These are phyloP conservation scores for Drosophila malerkotliana DNA, from an alignment of 1,140 invertebrate species.

Conservation along the genomic window DNA sequence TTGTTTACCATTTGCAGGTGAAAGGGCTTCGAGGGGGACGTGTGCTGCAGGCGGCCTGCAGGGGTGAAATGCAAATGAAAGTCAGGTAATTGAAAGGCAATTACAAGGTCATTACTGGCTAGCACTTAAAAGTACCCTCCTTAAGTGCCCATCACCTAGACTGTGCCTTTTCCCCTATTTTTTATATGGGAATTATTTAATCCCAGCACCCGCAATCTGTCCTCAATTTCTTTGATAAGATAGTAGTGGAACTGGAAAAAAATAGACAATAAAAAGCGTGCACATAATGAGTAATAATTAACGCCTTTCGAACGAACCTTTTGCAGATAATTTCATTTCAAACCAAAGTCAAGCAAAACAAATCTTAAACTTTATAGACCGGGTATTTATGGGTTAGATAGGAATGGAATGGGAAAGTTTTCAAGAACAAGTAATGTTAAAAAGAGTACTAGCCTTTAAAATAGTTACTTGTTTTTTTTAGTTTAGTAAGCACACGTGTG, in stretches of 20 bases:
- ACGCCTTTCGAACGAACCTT: constrained; percentile 32
- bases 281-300: constrained; percentile 70
- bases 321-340: constrained; percentile 48
- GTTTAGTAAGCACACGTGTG: no score
- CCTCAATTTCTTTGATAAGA: constrained; percentile 53
- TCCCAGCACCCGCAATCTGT: constrained; percentile 49
- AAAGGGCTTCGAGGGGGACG: constrained; percentile 4
- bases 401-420: not conserved
- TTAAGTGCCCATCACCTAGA: constrained; percentile 9
- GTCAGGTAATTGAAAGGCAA: constrained; percentile 71
- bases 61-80: constrained; percentile 60
- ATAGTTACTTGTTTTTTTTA: no score
- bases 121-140: constrained; percentile 4
- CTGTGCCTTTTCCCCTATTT: constrained; percentile 8
- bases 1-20: not conserved
- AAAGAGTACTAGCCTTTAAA: no score
- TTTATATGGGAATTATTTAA: constrained; percentile 35
- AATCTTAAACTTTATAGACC: constrained; percentile 43
- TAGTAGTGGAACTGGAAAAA: constrained; percentile 30
- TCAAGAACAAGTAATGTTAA: no score
- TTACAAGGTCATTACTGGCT: constrained; percentile 58
- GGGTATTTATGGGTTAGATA: constrained; percentile 32
- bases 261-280: constrained; percentile 33
- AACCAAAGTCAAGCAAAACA: constrained; percentile 41
- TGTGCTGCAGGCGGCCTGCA: constrained; percentile 8